Evolutionary conservation across 2,888 invertebrate genomes (phyloP), one percentile per base, ranked within the genome.

Genomic region (Abrostola triplasia): DNA sequence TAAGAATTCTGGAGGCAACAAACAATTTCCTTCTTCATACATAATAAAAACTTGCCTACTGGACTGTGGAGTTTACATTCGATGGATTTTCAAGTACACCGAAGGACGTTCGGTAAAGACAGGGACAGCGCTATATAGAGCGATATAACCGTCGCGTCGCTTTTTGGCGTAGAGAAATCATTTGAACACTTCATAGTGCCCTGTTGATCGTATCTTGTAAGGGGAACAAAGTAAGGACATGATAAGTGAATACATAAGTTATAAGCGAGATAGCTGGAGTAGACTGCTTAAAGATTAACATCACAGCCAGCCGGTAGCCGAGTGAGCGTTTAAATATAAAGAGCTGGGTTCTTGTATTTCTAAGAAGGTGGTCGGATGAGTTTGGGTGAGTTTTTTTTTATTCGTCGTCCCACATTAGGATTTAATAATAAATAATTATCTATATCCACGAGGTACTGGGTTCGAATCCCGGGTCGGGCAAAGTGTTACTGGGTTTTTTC

Each of bases 21-120:
- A 62, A 74, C 59, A 67, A 67, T 77, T 68, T 74, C 55, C 48
- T 60, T 55, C 59, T 67, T 74, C 65, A 64, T 76, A 77, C 68
- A 76, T 76, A 76, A 77, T 77, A 76, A 71, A 76, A 76, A 70
- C 67, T 65, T 54, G 36, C 40, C 51, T 74, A 62, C 68, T 65
- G 74, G 55, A 70, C 64, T 65, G 53, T 50, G 52, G 67, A 73
- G 63, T 58, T 59, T 12, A 35, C 62, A 58, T 55, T 58, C 41
- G 42, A 42, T 50, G 67, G 12, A 40, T 58, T 10, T 49, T 13
- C 35, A 36, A 54, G 59, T 1, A 37, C 37, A 37, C 24, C 24
- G 11, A 54, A 37, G 47, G 55, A 38, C 37, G 55, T 49, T 41
- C 40, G 36, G 36, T 12, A 36, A 37, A 36, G 54, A 57, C 35